These are phyloP conservation scores for Urophycis tenuis DNA, from an alignment of 2,797 vertebrate genomes.

Conservation along the genomic window DNA sequence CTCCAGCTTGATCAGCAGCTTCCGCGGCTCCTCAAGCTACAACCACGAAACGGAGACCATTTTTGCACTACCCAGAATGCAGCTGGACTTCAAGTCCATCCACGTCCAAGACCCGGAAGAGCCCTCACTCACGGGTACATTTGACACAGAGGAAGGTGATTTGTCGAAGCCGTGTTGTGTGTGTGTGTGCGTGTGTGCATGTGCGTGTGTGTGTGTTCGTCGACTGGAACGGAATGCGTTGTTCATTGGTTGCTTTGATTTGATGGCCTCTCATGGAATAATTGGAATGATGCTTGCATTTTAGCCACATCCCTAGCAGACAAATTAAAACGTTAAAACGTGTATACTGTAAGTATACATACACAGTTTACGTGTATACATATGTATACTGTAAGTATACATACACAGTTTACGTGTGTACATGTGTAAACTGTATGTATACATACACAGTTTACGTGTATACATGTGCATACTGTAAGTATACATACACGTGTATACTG, in stretches of 20 bases:
- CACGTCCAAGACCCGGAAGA: constrained; percentile 94
- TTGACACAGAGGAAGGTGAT: not conserved
- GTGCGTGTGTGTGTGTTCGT: not conserved
- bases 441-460: too few species aligned
- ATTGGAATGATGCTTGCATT: too few species aligned
- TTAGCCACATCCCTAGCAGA: too few species aligned
- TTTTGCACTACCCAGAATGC: constrained; percentile 97
- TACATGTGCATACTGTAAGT: too few species aligned
- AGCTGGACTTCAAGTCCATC: constrained; percentile 96
- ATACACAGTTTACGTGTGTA: too few species aligned
- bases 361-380: too few species aligned
- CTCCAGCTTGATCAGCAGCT: constrained; percentile 87
- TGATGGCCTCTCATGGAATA: not conserved
- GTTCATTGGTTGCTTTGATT: not conserved
- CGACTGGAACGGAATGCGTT: not conserved
- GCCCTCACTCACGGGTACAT: constrained; percentile 82
- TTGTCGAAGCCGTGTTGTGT: not conserved
- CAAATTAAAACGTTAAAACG: too few species aligned
- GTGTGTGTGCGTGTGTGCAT: too few species aligned
- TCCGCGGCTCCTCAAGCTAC: constrained; percentile 89
- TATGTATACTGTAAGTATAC: too few species aligned
- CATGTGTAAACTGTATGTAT: too few species aligned
- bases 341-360: too few species aligned
- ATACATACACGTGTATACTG: too few species aligned
- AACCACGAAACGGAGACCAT: constrained; percentile 98